A percentile compares a stretch with the other conserved stretches of the same genome.
phyloP scores from a whole-genome alignment of 2,888 invertebrate species.

The Phasia obesa region DNA sequence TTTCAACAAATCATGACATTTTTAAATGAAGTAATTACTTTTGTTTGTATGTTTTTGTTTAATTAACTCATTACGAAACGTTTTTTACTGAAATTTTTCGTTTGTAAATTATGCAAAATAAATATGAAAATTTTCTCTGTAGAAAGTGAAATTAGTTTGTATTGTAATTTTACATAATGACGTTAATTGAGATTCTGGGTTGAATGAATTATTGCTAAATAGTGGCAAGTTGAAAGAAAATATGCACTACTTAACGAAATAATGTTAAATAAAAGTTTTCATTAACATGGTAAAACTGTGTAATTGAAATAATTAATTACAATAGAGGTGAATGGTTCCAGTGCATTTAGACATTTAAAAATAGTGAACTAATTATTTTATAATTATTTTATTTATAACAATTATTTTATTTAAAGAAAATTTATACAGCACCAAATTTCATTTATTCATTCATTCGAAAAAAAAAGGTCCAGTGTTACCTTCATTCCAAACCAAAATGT shows the following conservation, averaged over 20 bases:
- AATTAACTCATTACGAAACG: constrained; percentile 19
- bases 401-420: no score
- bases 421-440: no score
- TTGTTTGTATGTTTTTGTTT: not conserved
- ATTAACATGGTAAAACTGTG: constrained; percentile 11
- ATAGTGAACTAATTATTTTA: no score
- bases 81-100: constrained; percentile 6
- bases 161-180: constrained; percentile 24
- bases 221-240: constrained; percentile 3
- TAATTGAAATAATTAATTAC: not conserved
- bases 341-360: constrained; percentile 5
- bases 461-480: no score
- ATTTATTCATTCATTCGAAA: no score
- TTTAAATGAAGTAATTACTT: constrained; percentile 55
- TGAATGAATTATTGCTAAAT: constrained; percentile 46
- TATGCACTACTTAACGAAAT: no score
- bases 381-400: no score
- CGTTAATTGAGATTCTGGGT: constrained; percentile 55
- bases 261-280: constrained; percentile 12
- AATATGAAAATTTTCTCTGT: constrained; percentile 21
- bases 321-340: constrained; percentile 43
- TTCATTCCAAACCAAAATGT: no score
- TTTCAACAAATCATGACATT: constrained; percentile 31
- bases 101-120: constrained; percentile 41
- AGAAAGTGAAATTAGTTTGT: constrained; percentile 60